These are phyloP conservation scores for Stenchaetothrips biformis DNA, from an alignment of 2,888 invertebrate species.

Conservation along the genomic window DNA sequence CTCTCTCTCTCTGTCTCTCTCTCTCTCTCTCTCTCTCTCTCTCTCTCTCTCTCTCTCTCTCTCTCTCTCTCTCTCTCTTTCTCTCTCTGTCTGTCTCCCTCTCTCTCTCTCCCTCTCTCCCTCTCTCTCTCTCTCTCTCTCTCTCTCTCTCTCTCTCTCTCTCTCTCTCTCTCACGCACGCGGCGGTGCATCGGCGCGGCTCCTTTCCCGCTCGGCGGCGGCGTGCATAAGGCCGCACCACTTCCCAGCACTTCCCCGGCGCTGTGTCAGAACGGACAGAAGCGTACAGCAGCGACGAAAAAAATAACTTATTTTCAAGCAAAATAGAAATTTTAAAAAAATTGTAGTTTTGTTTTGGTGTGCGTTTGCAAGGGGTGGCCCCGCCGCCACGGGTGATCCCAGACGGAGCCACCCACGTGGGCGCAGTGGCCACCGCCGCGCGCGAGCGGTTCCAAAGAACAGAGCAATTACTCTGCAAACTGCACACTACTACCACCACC, in stretches of 20 bases:
- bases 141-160: background rate
- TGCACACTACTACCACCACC: slow-evolving; percentile 6
- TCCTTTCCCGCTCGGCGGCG: no score
- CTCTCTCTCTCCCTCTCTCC: background rate
- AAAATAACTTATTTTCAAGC: no score
- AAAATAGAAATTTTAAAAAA: no score
- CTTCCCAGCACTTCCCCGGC: background rate
- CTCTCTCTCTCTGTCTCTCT: background rate
- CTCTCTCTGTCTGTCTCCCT: background rate
- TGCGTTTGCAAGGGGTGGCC: background rate
- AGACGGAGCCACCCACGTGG: background rate
- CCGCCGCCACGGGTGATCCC: no score
- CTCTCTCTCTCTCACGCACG: background rate
- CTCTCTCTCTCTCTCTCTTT: slow-evolving; percentile 1
- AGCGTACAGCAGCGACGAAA: no score
- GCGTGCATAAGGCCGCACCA: no score
- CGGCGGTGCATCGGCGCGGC: no score
- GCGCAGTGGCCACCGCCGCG: background rate
- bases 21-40: slow-evolving; percentile 17
- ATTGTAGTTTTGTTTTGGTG: no score
- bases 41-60: slow-evolving; percentile 13
- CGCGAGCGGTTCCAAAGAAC: background rate
- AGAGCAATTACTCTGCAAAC: background rate
- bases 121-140: slow-evolving; percentile 13
- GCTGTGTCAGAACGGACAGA: no score